Base-by-base conservation (phyloP, 2,113 vertebrate species). In the Barbus barbus region DNA sequence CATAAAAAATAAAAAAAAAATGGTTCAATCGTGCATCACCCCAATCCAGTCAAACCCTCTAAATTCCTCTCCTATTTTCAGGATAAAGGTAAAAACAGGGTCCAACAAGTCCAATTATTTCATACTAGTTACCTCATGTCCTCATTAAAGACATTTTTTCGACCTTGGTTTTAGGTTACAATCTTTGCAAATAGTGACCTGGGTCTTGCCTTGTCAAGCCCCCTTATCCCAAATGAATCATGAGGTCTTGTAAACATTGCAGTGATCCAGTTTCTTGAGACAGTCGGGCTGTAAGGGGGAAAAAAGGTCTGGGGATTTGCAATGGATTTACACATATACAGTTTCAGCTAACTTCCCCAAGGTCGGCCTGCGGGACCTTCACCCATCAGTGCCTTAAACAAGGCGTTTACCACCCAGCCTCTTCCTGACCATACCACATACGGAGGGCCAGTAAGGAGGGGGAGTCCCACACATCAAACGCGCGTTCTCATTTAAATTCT, bases 261-360 rank as follows among this genome's bases (percentile, higher is more conserved):
- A 94, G 90, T 96, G 95, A 96, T 97, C 96, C 95, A 94, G 96
- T 96, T 96, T 97, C 95, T 93, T 94, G 51, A 89, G 96, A 95
- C 95, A 96, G 92, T 86, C 48, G 90, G 94, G 94, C 90, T 95
- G 93, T 95, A 94, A 95, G 94, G 94, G 82, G 82, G 72, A 88
- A 90, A 88, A 90, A 89, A 80, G 81, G 93, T 92, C 91, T 88
- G 90, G 94, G 96, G 96, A 96, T 96, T 97, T 97, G 94, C 85
- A 8, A 94, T 95, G 96, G 97, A 97, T 99, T 98, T 98, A 96
- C 97, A 97, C 97, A 26, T 98, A 96, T 96, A 96, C 94, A 89
- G 94, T 97, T 98, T 97, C 96, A 96, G 92, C 95, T 90, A 95
- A 95, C 92, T 96, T 93, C 94, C 88, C 94, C 93, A 95, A 97